Percentiles rank a stretch among this genome's conserved stretches.
phyloP scores from a whole-genome alignment of 1,140 invertebrate species.

The Steinernema khuongi region DNA sequence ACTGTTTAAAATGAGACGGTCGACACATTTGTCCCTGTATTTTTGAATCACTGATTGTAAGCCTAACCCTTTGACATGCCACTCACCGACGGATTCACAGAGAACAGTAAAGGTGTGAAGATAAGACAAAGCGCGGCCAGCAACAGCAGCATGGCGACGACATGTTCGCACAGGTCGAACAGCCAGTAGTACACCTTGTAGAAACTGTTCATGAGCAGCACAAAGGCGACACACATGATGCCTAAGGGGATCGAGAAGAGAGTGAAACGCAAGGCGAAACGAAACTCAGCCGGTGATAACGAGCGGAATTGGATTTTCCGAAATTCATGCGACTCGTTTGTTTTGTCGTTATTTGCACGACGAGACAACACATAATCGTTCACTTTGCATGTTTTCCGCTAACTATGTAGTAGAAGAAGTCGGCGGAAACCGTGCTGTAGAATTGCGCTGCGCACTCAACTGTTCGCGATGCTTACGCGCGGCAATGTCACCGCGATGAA shows the following conservation, averaged over 20 bases:
- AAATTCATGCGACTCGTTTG: background rate
- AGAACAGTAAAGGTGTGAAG: background rate
- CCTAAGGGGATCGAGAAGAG: background rate
- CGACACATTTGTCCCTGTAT: too few species aligned
- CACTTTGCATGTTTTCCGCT: background rate
- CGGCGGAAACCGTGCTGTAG: too few species aligned
- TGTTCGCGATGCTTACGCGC: too few species aligned
- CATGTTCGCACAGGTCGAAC: constrained; percentile 37
- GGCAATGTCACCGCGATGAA: too few species aligned
- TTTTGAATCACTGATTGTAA: background rate
- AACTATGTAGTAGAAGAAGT: too few species aligned
- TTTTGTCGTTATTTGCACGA: background rate
- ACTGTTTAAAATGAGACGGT: too few species aligned
- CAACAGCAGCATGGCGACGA: constrained; percentile 23
- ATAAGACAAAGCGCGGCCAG: constrained; percentile 10
- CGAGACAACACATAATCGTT: background rate
- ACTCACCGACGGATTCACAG: background rate
- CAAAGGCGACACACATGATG: constrained; percentile 31
- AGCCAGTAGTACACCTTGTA: constrained; percentile 35
- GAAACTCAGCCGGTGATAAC: background rate
- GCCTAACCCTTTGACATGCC: background rate
- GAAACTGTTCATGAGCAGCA: constrained; percentile 31
- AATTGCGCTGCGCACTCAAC: too few species aligned
- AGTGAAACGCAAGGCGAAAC: background rate
- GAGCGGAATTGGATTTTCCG: background rate